phyloP scores from a whole-genome alignment of 2,888 invertebrate species.

The Magallana nippona region DNA sequence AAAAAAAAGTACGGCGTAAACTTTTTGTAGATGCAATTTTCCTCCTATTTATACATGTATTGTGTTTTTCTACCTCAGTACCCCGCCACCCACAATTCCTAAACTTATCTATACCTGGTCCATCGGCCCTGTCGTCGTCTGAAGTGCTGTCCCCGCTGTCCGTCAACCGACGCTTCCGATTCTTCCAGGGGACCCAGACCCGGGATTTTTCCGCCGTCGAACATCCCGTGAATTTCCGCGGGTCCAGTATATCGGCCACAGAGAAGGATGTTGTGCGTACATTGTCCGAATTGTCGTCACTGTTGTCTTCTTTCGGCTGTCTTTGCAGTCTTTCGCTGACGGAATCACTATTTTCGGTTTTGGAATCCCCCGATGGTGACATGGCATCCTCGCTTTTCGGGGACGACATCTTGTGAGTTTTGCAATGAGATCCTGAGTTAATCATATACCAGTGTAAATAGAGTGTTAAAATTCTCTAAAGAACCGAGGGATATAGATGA shows the following conservation, averaged over 20 bases:
- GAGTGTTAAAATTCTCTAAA: slow-evolving; percentile 46
- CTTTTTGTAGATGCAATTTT: neutral
- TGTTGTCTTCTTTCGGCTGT: slow-evolving; percentile 23
- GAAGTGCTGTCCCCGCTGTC: slow-evolving; percentile 17
- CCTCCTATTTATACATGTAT: too few species aligned
- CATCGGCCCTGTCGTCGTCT: slow-evolving; percentile 34
- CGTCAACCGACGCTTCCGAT: slow-evolving; percentile 32
- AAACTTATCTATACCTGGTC: slow-evolving; percentile 40
- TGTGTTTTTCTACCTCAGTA: neutral
- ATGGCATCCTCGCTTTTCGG: neutral
- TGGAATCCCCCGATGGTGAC: slow-evolving; percentile 20
- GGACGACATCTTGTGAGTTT: neutral
- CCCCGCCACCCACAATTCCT: neutral
- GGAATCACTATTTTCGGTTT: slow-evolving; percentile 14
- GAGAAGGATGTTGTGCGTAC: slow-evolving; percentile 70
- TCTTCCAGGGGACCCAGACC: slow-evolving; percentile 64
- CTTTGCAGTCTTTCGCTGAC: slow-evolving; percentile 19
- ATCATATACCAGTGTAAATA: slow-evolving; percentile 19
- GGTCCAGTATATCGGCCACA: slow-evolving; percentile 73
- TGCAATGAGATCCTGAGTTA: neutral
- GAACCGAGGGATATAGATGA: slow-evolving; percentile 46
- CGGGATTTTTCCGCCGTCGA: slow-evolving; percentile 43
- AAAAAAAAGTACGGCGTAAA: too few species aligned
- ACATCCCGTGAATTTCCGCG: slow-evolving; percentile 70
- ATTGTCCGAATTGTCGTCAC: slow-evolving; percentile 41